Evolutionary conservation across 2,888 invertebrate species (phyloP), one percentile per base, ranked within the genome.

Genomic region (Auanema freiburgensis): DNA sequence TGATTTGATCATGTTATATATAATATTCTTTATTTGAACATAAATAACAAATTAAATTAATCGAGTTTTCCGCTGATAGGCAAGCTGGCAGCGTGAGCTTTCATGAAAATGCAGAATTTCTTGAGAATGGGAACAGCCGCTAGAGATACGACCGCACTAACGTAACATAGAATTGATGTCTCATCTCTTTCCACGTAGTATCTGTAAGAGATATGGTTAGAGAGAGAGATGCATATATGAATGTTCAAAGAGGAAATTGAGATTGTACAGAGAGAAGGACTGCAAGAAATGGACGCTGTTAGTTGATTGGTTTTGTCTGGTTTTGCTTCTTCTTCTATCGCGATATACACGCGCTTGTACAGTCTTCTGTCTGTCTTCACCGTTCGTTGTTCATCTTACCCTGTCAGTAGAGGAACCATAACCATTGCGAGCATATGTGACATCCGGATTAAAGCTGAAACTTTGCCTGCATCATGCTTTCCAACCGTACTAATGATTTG

Each of bases 361-460:
- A 12, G 43, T 43, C 43, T 12, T 43, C n/a, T 43, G 11, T 43
- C 43, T 12, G n/a, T 11, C n/a, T 43, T 43, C 12, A 43, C 11
- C 43, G n/a, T 43, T 12, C 11, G 43, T 43, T 12, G 11, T 43
- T n/a, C 12, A 43, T 43, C 46, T 16, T 46, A 69, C 50, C 80
- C 80, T 24, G 78, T 71, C 43, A 78, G 51, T 14, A 79, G 56
- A 2, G 80, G 78, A 21, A 69, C 70, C 57, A 78, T 55, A 23
- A 76, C 51, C 16, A 69, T 66, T n/a, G 75, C 77, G 33, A 70
- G 56, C 41, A 77, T 52, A 46, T 75, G 73, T 40, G 70, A 69
- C 62, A 74, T 71, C 25, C 79, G 76, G 46, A 75, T 69, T n/a
- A 80, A 61, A 1, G 79, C 78, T 3, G 78, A 77, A 4, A 76